Evolutionary conservation across 1,140 invertebrate species (phyloP).

Genomic region (Pseudachorutes palmiensis): DNA sequence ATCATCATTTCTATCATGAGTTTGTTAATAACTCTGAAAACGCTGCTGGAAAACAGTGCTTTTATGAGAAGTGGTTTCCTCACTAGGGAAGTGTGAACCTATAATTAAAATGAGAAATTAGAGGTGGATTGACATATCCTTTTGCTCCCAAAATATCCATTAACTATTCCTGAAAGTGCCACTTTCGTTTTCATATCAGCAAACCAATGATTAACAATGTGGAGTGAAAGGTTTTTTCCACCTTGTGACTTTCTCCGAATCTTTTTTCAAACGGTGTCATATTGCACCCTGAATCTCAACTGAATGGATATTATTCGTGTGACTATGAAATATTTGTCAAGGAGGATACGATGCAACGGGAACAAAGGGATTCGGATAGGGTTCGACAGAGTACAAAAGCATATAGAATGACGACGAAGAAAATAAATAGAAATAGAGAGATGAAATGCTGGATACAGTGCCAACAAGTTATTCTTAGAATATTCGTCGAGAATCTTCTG

Average conservation of each 20-base stretch:
- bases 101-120: background rate
- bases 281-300: background rate
- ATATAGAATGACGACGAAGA: background rate
- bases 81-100: background rate
- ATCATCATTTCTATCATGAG: background rate
- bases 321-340: background rate
- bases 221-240: background rate
- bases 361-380: too few relatives aligned
- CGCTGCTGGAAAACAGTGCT: background rate
- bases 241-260: too few relatives aligned
- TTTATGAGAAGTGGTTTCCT: background rate
- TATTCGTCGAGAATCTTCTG: background rate
- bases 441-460: background rate
- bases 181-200: background rate
- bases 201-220: too few relatives aligned
- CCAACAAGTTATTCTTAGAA: background rate
- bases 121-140: background rate
- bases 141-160: background rate
- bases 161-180: background rate
- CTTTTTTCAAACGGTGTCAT: too few relatives aligned
- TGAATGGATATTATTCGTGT: background rate
- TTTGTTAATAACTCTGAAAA: background rate
- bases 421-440: background rate
- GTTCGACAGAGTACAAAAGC: background rate
- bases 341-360: too few relatives aligned